A percentile compares a stretch with the other conserved stretches of the same genome.
These are phyloP conservation scores for Saturnia japonica DNA, from an alignment of 2,888 invertebrate genomes.

Conservation along the genomic window DNA sequence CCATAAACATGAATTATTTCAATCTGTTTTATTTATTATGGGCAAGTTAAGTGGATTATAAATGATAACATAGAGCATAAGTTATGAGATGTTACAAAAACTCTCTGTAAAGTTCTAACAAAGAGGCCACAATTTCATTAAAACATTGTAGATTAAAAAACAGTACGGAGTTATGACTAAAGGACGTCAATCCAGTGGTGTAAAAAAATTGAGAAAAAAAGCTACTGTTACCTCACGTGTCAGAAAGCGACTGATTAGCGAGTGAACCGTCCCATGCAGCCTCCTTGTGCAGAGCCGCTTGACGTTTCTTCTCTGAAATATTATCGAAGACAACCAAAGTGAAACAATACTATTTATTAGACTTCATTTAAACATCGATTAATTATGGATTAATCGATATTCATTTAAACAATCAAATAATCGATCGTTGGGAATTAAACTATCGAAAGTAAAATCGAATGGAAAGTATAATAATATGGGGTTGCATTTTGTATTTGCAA, in stretches of 20 bases:
- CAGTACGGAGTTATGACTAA: no score
- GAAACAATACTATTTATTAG: neutral
- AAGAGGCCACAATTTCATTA: no score
- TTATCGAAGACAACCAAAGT: neutral
- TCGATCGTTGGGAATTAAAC: no score
- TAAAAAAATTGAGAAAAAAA: neutral
- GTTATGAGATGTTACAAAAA: neutral
- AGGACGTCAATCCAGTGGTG: neutral
- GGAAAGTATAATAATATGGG: no score
- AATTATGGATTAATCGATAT: no score
- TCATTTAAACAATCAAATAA: no score
- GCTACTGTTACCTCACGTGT: slow-evolving; percentile 52
- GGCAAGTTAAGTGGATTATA: neutral
- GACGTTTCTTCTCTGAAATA: slow-evolving; percentile 77
- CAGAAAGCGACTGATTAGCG: slow-evolving; percentile 60
- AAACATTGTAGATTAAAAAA: no score
- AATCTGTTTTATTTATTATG: neutral
- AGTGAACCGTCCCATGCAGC: slow-evolving; percentile 80
- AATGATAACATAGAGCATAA: neutral
- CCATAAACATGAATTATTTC: no score
- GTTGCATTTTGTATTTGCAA: no score
- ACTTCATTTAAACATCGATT: neutral
- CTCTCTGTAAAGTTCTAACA: neutral
- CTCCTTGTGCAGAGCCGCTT: slow-evolving; percentile 75
- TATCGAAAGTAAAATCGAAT: no score